Base-by-base conservation (phyloP, 2,888 invertebrate species). In the Galerucella calmariensis region DNA sequence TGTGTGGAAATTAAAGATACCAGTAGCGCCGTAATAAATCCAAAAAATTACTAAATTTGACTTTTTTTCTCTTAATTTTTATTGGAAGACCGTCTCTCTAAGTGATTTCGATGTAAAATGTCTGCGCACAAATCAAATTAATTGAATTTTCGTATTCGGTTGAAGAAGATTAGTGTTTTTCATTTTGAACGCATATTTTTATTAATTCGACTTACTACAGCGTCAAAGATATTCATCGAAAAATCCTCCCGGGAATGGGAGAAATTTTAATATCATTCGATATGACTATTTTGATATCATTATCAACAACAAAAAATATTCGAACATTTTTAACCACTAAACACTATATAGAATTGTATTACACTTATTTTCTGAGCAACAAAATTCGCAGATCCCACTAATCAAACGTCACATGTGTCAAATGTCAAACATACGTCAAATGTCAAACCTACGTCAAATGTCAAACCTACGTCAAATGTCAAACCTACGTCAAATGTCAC, bases 51-150 rank as follows among this genome's bases (percentile, higher is more conserved):
- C 9, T 0, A 56, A 16, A 56, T 20, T 20, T 20, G 56, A 56
- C 56, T 56, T 16, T n/a, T 53, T n/a, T 53, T 16, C 16, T 56
- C 20, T 56, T 56, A 56, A 16, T 56, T 56, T 56, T 46, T 65
- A 65, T 46, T 65, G 63, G 63, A 65, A 65, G 63, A 65, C 63
- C 61, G 9, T n/a, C 46, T 65, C 44, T 20, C 63, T 41, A 46
- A 65, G 63, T 65, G 46, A 65, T 65, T 65, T 65, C 63, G 63
- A 65, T 65, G 63, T 65, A 65, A 48, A 56, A 56, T 56, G 20
- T 2, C 20, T 56, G 51, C 8, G 51, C n/a, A n/a, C 51, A n/a
- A 51, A 51, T 51, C n/a, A n/a, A 51, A 51, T n/a, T 51, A n/a
- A n/a, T 51, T 51, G 6, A n/a, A 51, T 48, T 48, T 20, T 48